Evolutionary conservation across 2,113 vertebrate genomes (phyloP).

Genomic region (Malurus cyaneus): DNA sequence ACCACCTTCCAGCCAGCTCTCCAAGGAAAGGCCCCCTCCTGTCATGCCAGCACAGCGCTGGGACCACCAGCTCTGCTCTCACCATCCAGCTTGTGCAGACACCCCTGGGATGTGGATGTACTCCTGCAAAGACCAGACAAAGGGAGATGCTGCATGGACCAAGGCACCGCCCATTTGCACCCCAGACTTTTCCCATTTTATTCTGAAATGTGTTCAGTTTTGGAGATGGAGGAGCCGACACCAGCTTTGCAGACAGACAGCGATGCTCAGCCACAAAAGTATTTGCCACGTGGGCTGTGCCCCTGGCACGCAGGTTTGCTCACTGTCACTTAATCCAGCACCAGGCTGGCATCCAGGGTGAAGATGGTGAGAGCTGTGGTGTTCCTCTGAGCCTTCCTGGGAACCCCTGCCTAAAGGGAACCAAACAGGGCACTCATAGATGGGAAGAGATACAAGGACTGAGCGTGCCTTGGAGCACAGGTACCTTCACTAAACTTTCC

Average conservation of each 20-base stretch:
- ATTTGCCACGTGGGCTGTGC: neutral
- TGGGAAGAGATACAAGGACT: neutral
- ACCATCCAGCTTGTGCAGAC: neutral
- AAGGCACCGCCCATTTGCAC: neutral
- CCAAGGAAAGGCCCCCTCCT: neutral
- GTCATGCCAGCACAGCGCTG: rapidly evolving
- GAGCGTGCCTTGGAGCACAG: neutral
- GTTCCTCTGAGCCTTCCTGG: neutral
- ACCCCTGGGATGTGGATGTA: neutral
- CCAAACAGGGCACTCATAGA: rapidly evolving
- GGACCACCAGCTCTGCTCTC: neutral
- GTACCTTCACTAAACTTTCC: neutral
- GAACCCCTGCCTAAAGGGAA: neutral
- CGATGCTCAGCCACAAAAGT: neutral
- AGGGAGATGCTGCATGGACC: neutral
- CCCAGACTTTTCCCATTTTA: neutral
- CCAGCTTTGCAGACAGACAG: neutral
- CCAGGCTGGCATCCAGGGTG: neutral
- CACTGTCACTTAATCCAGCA: neutral
- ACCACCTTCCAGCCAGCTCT: neutral
- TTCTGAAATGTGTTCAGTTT: neutral
- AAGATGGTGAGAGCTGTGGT: neutral
- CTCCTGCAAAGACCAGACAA: neutral
- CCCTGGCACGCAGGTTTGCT: neutral
- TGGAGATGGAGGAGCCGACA: rapidly evolving